These are phyloP conservation scores for Pangasius sanitwongsei DNA, from an alignment of 2,797 vertebrate species.

Conservation along the genomic window DNA sequence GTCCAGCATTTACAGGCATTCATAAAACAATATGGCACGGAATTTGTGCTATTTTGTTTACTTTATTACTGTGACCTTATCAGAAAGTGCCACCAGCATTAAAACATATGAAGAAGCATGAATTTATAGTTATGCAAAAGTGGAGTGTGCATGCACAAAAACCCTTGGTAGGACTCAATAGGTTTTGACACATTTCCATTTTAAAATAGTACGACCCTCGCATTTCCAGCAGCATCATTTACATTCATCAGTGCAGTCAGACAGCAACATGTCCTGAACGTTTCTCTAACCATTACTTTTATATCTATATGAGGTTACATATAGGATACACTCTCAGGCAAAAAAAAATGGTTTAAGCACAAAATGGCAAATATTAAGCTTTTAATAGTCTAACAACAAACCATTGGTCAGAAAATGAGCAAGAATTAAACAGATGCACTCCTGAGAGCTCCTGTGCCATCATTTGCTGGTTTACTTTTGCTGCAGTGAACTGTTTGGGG, in stretches of 20 bases:
- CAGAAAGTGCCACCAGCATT: background rate
- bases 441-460: no score
- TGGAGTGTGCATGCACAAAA: background rate
- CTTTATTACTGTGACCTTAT: constrained; percentile 5
- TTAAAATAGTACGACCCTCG: background rate
- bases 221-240: background rate
- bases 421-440: no score
- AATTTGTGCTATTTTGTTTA: background rate
- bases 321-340: no score
- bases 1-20: background rate
- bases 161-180: background rate
- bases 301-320: background rate
- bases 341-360: no score
- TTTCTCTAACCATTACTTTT: background rate
- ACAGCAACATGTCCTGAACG: background rate
- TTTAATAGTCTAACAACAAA: no score
- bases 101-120: background rate
- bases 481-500: no score
- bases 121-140: background rate
- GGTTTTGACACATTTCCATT: background rate
- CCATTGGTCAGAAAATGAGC: no score
- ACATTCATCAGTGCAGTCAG: background rate
- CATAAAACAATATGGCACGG: background rate
- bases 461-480: no score
- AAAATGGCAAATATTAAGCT: no score